These are phyloP conservation scores for Ptychobarbus kaznakovi DNA, from an alignment of 2,797 vertebrate species.

Conservation along the genomic window DNA sequence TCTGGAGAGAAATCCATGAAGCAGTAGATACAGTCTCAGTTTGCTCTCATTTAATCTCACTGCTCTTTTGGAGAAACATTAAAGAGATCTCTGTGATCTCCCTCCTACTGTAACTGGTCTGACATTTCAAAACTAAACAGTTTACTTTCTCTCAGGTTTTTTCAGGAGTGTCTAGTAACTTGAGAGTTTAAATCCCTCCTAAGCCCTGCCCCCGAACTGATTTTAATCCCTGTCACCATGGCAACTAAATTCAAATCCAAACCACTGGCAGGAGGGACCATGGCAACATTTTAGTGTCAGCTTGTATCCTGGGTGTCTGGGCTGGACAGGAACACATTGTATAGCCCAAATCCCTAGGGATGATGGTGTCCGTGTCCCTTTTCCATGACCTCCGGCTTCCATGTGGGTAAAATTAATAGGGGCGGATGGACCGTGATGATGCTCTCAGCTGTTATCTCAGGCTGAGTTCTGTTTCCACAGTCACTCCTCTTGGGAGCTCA, in stretches of 20 bases:
- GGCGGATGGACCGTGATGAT: background rate
- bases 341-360: constrained; percentile 28
- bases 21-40: background rate
- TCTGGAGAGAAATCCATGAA: background rate
- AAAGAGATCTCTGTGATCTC: background rate
- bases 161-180: constrained; percentile 8
- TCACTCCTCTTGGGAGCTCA: constrained; percentile 25
- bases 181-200: constrained; percentile 39
- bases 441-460: constrained; percentile 50
- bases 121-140: constrained; percentile 1
- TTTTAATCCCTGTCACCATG: constrained; percentile 56
- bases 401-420: constrained; percentile 35
- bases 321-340: constrained; percentile 19
- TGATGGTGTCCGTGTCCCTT: constrained; percentile 27
- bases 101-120: background rate
- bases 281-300: constrained; percentile 61
- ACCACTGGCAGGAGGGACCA: constrained; percentile 61
- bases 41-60: background rate
- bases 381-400: constrained; percentile 27
- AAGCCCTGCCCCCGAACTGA: constrained; percentile 32
- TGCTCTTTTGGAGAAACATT: background rate
- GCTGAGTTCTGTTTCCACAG: constrained; percentile 50
- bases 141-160: constrained; percentile 5
- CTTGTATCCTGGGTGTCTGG: constrained; percentile 28
- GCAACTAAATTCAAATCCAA: constrained; percentile 67